A percentile compares a stretch with the other conserved stretches of the same genome.
Evolutionary conservation across 1,140 invertebrate species (phyloP).

Genomic region (Babylonia areolata): DNA sequence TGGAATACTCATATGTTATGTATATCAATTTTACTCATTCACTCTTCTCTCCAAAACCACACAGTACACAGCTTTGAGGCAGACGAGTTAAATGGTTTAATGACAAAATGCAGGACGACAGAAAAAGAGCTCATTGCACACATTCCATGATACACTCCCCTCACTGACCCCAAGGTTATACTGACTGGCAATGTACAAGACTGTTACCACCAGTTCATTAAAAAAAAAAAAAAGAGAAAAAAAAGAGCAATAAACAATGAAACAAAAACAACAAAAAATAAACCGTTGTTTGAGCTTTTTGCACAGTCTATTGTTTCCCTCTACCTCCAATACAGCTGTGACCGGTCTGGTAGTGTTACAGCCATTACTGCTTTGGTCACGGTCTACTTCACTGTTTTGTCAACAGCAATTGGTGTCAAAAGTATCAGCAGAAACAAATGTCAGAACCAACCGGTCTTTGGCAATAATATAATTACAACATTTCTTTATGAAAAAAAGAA

Average conservation of each 20-base stretch:
- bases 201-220: neutral
- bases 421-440: neutral
- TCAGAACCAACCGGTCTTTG: no score
- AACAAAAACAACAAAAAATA: no score
- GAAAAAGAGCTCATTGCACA: constrained; percentile 3
- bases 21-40: neutral
- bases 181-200: neutral
- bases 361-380: no score
- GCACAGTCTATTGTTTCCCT: no score
- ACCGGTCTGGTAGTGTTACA: no score
- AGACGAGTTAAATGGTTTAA: neutral
- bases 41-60: neutral
- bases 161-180: neutral
- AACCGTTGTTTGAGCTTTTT: no score
- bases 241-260: no score
- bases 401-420: neutral
- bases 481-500: neutral
- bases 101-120: neutral
- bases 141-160: neutral
- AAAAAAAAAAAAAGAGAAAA: no score
- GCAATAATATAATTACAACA: no score
- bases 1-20: no score
- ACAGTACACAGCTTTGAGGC: neutral
- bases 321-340: no score
- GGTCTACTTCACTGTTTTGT: no score